Base-by-base conservation (phyloP, 2,888 invertebrate genomes). In the Drosophila lutescens region DNA sequence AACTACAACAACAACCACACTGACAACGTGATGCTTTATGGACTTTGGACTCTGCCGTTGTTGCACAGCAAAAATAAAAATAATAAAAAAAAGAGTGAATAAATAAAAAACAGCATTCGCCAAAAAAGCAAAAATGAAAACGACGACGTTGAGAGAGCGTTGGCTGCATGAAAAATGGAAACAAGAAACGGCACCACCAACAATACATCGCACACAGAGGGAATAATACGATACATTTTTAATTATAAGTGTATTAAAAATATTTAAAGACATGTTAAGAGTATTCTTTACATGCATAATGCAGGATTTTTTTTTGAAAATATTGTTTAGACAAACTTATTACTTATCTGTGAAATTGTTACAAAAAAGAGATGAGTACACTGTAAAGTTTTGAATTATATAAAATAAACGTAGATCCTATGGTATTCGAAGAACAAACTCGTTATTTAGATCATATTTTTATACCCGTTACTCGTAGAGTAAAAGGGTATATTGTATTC, bases 41-140 rank as follows among this genome's bases (percentile, higher is more conserved):
- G 83, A 83, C 83, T 83, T 83, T 88, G 76, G 88, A 83, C 83
- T 88, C 73, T 54, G 49, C 36, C 53, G 54, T 50, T 51, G 57
- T 20, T 68, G 43, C 58, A 69, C 60, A 59, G 60, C 61, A 41
- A 68, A 68, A 68, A 40, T 44, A 67, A 40, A 26, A 67, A 47
- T 38, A 38, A 36, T 36, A 30, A 8, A 26, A 61, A 54, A 43
- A 44, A 49, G 30, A 53, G 38, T n/a, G 63, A 50, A 66, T 65
- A 65, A 57, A 56, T 50, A 47, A 53, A 44, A 58, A 46, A 53
- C 41, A 40, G 47, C 79, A 87, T 77, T 81, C 78, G 74, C 79
- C 82, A 85, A 87, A 83, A 85, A 87, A 81, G 81, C 79, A 87
- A 87, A 85, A 81, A 75, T 80, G 76, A 80, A 59, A 86, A 76